A percentile compares a stretch with the other conserved stretches of the same genome.
Evolutionary conservation across 2,888 invertebrate genomes (phyloP).

Genomic region (Malachius bipustulatus): DNA sequence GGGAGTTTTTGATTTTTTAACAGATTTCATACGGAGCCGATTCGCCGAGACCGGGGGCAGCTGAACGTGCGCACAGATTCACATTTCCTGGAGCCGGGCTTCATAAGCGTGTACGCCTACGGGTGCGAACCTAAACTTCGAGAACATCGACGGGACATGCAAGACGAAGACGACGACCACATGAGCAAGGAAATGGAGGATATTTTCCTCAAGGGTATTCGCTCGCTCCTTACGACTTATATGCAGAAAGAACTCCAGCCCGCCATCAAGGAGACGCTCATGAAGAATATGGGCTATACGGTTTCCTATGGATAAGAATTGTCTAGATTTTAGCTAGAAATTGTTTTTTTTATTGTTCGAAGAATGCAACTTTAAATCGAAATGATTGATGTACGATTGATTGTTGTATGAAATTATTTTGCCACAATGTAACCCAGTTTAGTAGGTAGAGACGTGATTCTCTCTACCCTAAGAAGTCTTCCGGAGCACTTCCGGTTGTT

Average conservation of each 20-base stretch:
- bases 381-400: too few relatives aligned
- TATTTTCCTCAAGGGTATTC: slow-evolving; percentile 70
- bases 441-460: too few relatives aligned
- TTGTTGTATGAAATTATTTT: too few relatives aligned
- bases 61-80: slow-evolving; percentile 69
- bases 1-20: too few relatives aligned
- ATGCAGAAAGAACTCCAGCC: slow-evolving; percentile 76
- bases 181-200: slow-evolving; percentile 74
- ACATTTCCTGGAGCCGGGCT: slow-evolving; percentile 73
- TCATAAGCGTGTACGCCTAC: slow-evolving; percentile 75
- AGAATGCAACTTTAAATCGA: too few relatives aligned
- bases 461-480: too few relatives aligned
- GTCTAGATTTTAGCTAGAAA: too few relatives aligned
- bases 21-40: slow-evolving; percentile 56
- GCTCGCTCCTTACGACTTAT: slow-evolving; percentile 66
- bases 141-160: slow-evolving; percentile 27
- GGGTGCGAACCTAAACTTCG: slow-evolving; percentile 51
- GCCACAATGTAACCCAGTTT: too few relatives aligned
- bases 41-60: slow-evolving; percentile 54
- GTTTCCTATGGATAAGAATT: slow-evolving; percentile 74
- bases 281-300: slow-evolving; percentile 80
- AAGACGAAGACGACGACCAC: slow-evolving; percentile 45
- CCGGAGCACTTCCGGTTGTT: too few relatives aligned
- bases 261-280: slow-evolving; percentile 73
- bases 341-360: too few relatives aligned